These are phyloP conservation scores for Entomobrya proxima DNA, from an alignment of 2,888 invertebrate genomes.

Conservation along the genomic window DNA sequence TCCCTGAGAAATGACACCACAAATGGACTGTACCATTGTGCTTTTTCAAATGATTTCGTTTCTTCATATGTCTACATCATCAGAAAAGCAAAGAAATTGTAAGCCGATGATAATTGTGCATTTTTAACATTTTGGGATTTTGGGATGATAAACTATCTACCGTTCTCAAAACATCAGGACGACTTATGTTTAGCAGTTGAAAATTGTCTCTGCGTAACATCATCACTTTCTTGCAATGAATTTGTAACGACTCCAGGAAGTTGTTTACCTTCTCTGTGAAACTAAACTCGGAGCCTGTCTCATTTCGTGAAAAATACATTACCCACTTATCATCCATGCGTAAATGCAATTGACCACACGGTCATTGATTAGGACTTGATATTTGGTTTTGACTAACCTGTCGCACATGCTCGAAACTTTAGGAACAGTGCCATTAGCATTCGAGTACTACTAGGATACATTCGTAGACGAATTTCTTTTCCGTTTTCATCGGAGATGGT, in stretches of 20 bases:
- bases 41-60: constrained; percentile 21
- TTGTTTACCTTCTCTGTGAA: constrained; percentile 9
- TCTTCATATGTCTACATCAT: constrained; percentile 29
- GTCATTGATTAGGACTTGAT: not conserved
- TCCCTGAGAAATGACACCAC: constrained; percentile 60
- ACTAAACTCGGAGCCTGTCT: not conserved
- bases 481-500: constrained; percentile 37
- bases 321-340: not conserved
- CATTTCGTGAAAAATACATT: not conserved
- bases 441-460: constrained; percentile 46
- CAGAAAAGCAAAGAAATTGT: not conserved
- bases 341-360: not conserved
- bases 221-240: not conserved
- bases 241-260: not conserved
- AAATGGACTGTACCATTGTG: constrained; percentile 59
- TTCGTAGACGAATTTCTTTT: constrained; percentile 8
- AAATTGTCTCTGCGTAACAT: not conserved
- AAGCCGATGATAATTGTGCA: not conserved
- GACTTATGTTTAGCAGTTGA: constrained; percentile 25
- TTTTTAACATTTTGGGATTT: not conserved
- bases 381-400: not conserved
- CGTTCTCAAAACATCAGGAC: constrained; percentile 29
- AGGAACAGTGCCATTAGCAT: constrained; percentile 59
- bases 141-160: constrained; percentile 19
- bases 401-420: constrained; percentile 11